Conservation (phyloP, 2,797 vertebrate species). For the Setipinna tenuifilis region DNA sequence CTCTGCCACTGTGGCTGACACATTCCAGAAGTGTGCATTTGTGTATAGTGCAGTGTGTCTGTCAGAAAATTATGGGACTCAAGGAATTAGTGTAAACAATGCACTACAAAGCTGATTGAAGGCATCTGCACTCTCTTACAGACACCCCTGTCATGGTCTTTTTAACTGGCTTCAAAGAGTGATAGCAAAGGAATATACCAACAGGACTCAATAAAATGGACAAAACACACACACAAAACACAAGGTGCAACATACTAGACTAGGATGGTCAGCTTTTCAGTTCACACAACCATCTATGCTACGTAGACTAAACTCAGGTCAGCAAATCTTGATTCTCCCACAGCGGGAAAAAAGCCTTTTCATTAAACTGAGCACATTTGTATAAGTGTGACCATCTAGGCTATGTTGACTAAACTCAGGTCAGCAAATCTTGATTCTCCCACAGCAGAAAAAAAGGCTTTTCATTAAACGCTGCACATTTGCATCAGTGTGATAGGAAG, state of each 20-base stretch:
- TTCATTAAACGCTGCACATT: neutral
- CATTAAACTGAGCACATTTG: no score
- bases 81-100: neutral
- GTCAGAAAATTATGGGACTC: neutral
- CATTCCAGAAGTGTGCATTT: neutral
- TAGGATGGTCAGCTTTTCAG: neutral
- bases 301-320: neutral
- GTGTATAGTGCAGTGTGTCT: neutral
- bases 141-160: neutral
- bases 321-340: neutral
- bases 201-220: neutral
- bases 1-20: neutral
- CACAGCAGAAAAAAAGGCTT: neutral
- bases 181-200: neutral
- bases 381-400: neutral
- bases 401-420: neutral
- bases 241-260: no score
- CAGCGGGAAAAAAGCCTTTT: neutral
- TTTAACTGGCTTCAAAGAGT: neutral
- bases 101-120: constrained; percentile 11
- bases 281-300: neutral
- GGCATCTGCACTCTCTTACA: neutral
- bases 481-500: neutral
- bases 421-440: neutral
- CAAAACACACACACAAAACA: no score